These are phyloP conservation scores for Poeciliopsis turrubarensis DNA, from an alignment of 2,113 vertebrate species.

Conservation along the genomic window DNA sequence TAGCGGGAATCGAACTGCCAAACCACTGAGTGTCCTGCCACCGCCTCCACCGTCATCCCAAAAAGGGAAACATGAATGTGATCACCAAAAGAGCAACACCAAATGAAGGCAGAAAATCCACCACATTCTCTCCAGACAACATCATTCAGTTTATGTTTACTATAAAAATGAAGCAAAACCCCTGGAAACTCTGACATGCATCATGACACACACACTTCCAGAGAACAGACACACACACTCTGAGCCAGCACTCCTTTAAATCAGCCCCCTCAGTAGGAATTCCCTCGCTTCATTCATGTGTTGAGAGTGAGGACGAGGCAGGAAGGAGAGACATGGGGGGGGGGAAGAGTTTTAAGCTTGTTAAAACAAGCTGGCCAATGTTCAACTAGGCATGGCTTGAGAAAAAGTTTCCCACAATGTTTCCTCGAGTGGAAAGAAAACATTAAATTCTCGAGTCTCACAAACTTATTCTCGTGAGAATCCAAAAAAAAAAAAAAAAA, in stretches of 20 bases:
- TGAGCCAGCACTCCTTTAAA: slow-evolving; percentile 25
- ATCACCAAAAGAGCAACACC: too few relatives aligned
- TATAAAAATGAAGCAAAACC: slow-evolving; percentile 22
- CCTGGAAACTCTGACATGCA: slow-evolving; percentile 3
- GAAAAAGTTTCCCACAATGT: slow-evolving; percentile 22
- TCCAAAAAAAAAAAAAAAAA: slow-evolving; percentile 38
- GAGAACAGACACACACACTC: slow-evolving; percentile 9
- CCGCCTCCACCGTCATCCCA: too few relatives aligned
- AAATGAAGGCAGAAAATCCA: too few relatives aligned
- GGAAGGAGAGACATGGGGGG: background rate
- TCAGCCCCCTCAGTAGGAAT: slow-evolving; percentile 43
- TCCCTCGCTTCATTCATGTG: slow-evolving; percentile 41
- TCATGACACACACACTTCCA: background rate
- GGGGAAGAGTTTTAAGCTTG: slow-evolving; percentile 16
- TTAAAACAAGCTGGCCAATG: slow-evolving; percentile 35
- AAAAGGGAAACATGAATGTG: too few relatives aligned
- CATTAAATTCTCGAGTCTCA: slow-evolving; percentile 11
- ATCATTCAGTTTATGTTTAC: slow-evolving; percentile 19
- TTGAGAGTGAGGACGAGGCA: slow-evolving; percentile 5
- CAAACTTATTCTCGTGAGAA: slow-evolving; percentile 4
- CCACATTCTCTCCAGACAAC: background rate
- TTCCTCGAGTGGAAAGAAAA: slow-evolving; percentile 3
- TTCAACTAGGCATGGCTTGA: slow-evolving; percentile 10
- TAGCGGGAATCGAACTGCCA: too few relatives aligned
- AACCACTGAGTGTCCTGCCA: too few relatives aligned